A percentile compares a stretch with the other conserved stretches of the same genome.
Evolutionary conservation across 2,888 invertebrate species (phyloP).

Genomic region (Amphipyra berbera): DNA sequence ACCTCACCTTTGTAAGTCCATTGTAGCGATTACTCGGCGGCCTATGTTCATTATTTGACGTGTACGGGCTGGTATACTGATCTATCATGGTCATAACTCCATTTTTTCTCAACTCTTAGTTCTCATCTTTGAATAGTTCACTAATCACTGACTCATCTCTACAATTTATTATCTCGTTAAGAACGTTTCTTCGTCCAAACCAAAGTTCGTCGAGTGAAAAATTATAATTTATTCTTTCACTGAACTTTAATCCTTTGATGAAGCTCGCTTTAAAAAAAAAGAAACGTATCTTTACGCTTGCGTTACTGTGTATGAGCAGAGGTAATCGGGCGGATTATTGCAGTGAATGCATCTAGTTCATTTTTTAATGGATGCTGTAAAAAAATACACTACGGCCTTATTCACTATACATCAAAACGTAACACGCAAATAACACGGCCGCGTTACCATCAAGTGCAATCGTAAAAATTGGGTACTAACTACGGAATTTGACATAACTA

Average conservation of each 20-base stretch:
- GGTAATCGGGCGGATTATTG: slow-evolving; percentile 30
- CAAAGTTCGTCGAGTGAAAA: slow-evolving; percentile 39
- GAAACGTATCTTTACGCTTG: slow-evolving; percentile 20
- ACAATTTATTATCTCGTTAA: slow-evolving; percentile 49
- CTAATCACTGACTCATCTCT: slow-evolving; percentile 34
- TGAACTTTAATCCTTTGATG: slow-evolving; percentile 48
- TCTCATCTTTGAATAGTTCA: slow-evolving; percentile 26
- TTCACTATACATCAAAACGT: background rate
- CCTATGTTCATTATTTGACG: too few species aligned
- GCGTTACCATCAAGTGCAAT: too few species aligned
- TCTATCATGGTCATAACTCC: too few species aligned
- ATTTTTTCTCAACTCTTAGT: slow-evolving; percentile 4
- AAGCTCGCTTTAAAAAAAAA: slow-evolving; percentile 22
- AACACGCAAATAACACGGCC: too few species aligned
- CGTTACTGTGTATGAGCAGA: slow-evolving; percentile 19
- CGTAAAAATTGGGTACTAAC: too few species aligned
- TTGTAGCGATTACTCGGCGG: too few species aligned
- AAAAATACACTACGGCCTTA: too few species aligned
- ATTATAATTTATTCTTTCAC: slow-evolving; percentile 51
- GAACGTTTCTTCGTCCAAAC: slow-evolving; percentile 36
- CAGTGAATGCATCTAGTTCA: slow-evolving; percentile 1
- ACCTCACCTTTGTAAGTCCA: too few species aligned
- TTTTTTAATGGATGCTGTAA: background rate
- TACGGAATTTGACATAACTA: too few species aligned
- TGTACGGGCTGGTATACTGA: too few species aligned